phyloP scores from a whole-genome alignment of 2,113 vertebrate genomes.

The Patagioenas fasciata region DNA sequence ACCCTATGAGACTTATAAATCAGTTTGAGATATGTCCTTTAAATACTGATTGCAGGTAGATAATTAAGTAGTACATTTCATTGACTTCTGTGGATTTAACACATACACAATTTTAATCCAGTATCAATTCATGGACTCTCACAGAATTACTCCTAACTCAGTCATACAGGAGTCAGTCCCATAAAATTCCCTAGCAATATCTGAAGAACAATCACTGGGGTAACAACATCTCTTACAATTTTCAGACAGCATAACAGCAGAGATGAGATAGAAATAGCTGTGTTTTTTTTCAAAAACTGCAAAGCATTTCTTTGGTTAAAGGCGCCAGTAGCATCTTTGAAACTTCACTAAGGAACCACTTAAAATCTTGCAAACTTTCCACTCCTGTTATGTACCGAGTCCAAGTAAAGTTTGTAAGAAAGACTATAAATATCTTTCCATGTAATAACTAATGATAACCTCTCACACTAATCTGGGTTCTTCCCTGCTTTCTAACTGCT shows the following conservation, averaged over 20 bases:
- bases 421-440: slow-evolving; percentile 21
- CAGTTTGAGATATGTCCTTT: not conserved
- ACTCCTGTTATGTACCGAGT: not conserved
- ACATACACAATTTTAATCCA: not conserved
- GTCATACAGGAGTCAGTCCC: not conserved
- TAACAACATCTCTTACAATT: not conserved
- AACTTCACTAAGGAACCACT: not conserved
- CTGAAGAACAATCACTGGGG: not conserved
- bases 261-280: not conserved
- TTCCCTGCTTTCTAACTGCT: slow-evolving; percentile 11
- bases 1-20: not conserved
- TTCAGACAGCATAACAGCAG: not conserved
- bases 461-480: slow-evolving; percentile 22
- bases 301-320: not conserved
- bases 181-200: not conserved
- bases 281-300: not conserved
- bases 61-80: not conserved
- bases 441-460: slow-evolving; percentile 36
- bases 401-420: slow-evolving; percentile 2
- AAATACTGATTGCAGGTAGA: not conserved
- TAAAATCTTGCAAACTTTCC: not conserved
- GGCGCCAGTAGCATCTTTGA: not conserved
- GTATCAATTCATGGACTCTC: not conserved
- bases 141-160: not conserved
- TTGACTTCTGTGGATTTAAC: not conserved